A percentile compares a stretch with the other conserved stretches of the same genome.
phyloP scores from a whole-genome alignment of 2,888 invertebrate species.

The Temnothorax unifasciatus region DNA sequence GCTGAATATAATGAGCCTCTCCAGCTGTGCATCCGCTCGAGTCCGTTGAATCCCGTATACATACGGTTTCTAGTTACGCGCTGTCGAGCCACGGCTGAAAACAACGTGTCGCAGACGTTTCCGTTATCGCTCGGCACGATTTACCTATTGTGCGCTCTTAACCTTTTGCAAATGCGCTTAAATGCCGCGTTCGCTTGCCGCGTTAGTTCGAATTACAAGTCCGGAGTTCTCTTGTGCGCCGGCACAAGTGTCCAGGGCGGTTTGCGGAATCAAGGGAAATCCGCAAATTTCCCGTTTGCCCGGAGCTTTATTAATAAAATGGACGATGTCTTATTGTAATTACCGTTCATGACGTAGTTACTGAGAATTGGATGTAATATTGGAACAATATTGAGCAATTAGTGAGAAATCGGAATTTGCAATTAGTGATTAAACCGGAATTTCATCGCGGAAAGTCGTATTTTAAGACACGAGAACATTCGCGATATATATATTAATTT shows the following conservation, averaged over 20 bases:
- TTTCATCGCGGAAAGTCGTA: background rate
- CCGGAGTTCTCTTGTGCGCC: background rate
- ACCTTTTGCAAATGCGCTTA: slow-evolving; percentile 30
- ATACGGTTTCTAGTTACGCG: background rate
- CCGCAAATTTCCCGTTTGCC: slow-evolving; percentile 8
- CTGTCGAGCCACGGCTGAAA: slow-evolving; percentile 16
- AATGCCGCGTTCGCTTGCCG: background rate
- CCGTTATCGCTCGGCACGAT: slow-evolving; percentile 36
- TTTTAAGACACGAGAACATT: background rate
- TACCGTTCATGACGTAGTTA: background rate
- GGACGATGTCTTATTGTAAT: background rate
- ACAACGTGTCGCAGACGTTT: slow-evolving; percentile 31
- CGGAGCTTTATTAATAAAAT: background rate
- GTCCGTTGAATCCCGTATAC: background rate
- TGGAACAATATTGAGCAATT: slow-evolving; percentile 9
- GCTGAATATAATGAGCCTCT: slow-evolving; percentile 26
- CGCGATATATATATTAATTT: background rate
- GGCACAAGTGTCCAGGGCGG: background rate
- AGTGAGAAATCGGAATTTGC: background rate
- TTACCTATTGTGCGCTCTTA: slow-evolving; percentile 23
- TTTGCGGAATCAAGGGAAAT: background rate
- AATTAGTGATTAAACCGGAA: background rate
- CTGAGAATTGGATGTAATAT: slow-evolving; percentile 6
- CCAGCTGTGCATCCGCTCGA: slow-evolving; percentile 16
- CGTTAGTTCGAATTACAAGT: slow-evolving; percentile 6